Evolutionary conservation across 2,113 vertebrate species (phyloP).

Genomic region (Elephantulus edwardii): DNA sequence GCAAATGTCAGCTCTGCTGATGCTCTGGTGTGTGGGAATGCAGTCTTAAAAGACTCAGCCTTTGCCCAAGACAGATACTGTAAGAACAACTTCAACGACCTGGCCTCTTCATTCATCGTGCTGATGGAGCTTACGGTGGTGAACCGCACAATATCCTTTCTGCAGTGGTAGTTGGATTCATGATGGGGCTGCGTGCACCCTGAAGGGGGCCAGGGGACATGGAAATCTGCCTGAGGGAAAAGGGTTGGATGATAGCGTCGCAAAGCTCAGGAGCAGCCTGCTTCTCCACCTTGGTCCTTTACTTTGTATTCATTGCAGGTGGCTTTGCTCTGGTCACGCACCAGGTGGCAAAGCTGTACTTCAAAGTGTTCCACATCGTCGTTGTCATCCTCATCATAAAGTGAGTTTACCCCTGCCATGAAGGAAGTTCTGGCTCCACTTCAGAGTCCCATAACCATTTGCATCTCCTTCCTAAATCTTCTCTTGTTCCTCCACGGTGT

Average conservation of each 20-base stretch:
- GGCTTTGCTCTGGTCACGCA: slow-evolving; percentile 91
- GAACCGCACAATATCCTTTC: slow-evolving; percentile 97
- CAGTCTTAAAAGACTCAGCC: slow-evolving; percentile 83
- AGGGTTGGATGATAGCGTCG: not conserved
- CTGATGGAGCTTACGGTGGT: slow-evolving; percentile 94
- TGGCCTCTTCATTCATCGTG: slow-evolving; percentile 88
- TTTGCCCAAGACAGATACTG: slow-evolving; percentile 92
- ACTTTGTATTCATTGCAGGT: slow-evolving; percentile 88
- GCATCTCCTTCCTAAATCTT: too few species aligned
- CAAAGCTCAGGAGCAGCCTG: not conserved
- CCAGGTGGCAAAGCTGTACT: slow-evolving; percentile 89
- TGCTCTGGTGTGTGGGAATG: slow-evolving; percentile 87
- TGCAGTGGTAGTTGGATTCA: fast-evolving
- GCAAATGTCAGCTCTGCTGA: slow-evolving; percentile 65
- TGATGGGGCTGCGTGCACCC: too few species aligned
- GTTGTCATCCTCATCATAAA: slow-evolving; percentile 96
- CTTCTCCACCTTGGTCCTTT: slow-evolving; percentile 80
- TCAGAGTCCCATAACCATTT: fast-evolving
- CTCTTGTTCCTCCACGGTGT: too few species aligned
- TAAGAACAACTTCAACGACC: slow-evolving; percentile 95
- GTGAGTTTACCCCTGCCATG: slow-evolving; percentile 78
- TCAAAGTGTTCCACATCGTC: slow-evolving; percentile 92
- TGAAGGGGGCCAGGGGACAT: fast-evolving
- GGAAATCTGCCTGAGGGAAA: not conserved
- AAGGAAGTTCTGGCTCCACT: not conserved